Percentiles rank a stretch among this genome's conserved stretches.
phyloP scores from a whole-genome alignment of 1,140 invertebrate species.

The Vanessa tameamea region DNA sequence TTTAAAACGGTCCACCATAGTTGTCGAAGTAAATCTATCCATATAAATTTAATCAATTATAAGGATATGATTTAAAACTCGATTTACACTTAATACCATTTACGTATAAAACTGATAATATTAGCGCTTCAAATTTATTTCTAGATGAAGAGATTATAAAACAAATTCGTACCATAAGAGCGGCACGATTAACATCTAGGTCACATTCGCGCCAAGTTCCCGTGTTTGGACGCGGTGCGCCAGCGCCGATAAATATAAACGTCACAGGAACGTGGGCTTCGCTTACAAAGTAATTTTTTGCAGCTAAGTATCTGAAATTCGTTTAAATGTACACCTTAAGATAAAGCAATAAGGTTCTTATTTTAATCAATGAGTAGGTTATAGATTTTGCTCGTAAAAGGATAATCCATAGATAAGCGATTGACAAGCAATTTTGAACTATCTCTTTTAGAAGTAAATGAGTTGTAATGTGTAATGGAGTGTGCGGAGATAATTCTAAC shows the following conservation, averaged over 20 bases:
- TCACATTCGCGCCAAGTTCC: constrained; percentile 70
- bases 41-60: too few relatives aligned
- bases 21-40: too few relatives aligned
- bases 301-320: background rate
- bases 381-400: constrained; percentile 13
- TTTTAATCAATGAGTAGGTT: background rate
- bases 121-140: background rate
- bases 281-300: constrained; percentile 32
- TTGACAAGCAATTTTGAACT: constrained; percentile 30
- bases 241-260: constrained; percentile 70
- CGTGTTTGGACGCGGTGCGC: constrained; percentile 64
- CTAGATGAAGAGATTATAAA: background rate
- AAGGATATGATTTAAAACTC: too few relatives aligned
- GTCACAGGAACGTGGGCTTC: constrained; percentile 61
- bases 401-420: constrained; percentile 31
- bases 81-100: background rate
- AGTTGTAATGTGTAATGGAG: constrained; percentile 31
- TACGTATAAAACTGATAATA: background rate
- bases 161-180: constrained; percentile 39
- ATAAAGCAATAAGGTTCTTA: background rate
- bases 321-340: constrained; percentile 8
- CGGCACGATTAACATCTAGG: constrained; percentile 59
- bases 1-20: too few relatives aligned
- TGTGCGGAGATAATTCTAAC: constrained; percentile 24
- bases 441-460: constrained; percentile 27